Evolutionary conservation across 2,888 invertebrate genomes (phyloP), one percentile per base, ranked within the genome.

Genomic region (Gari tellinella): DNA sequence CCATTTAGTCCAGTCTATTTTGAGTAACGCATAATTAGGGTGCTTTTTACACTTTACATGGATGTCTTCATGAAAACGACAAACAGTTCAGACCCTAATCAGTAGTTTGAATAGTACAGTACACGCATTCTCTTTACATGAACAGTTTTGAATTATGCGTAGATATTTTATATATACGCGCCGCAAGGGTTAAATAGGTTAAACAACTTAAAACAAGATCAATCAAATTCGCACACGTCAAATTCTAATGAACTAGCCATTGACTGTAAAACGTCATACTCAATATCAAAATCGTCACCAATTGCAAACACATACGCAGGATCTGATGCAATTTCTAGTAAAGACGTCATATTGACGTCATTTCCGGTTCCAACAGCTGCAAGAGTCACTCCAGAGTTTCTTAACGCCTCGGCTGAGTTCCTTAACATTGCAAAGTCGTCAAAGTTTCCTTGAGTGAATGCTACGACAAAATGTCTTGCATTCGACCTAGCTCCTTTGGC

Each of bases 181-280:
- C n/a, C n/a, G n/a, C n/a, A n/a, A n/a, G n/a, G n/a, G n/a, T n/a
- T n/a, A n/a, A n/a, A n/a, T n/a, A n/a, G n/a, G n/a, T n/a, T n/a
- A n/a, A n/a, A n/a, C n/a, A n/a, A n/a, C n/a, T n/a, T n/a, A n/a
- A n/a, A 43, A 43, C n/a, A 52, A 1, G 38, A 12, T 19, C 38
- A 53, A 19, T 67, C 56, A n/a, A 55, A 46, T 21, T 56, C 45
- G 48, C 64, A 64, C 2, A 64, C 56, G 23, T 64, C 56, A 19
- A 38, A 64, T 5, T 45, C 37, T 43, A 64, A 21, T 17, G 40
- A 48, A 1, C 56, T 48, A 40, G 23, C 38, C 8, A 64, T 15
- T 12, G 55, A 17, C 19, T 55, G 55, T 17, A 64, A 12, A 4
- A 56, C 56, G 14, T 37, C 15, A 21, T 19, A 21, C n/a, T 38